Conservation (phyloP, 2,113 vertebrate genomes). For the Muntiacus muntjak region DNA sequence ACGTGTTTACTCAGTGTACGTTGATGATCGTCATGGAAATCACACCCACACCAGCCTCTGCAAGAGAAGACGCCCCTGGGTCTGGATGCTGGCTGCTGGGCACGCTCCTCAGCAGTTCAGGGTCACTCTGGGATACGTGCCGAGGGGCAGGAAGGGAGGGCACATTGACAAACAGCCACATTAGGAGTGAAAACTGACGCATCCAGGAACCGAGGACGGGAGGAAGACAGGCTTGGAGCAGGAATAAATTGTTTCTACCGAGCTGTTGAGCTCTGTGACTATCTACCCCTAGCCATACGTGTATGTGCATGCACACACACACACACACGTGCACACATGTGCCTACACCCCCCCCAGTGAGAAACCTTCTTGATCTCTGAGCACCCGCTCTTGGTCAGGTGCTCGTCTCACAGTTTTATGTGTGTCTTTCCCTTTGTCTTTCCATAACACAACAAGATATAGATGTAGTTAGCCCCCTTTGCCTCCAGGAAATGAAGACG, state of each 20-base stretch:
- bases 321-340: not conserved
- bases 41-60: rapidly evolving
- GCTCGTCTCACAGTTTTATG: too few species aligned
- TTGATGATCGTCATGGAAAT: not conserved
- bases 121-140: rapidly evolving
- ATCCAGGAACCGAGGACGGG: not conserved
- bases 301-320: too few species aligned
- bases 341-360: not conserved
- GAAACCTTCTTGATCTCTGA: too few species aligned
- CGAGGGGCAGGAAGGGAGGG: not conserved
- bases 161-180: rapidly evolving
- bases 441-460: not conserved
- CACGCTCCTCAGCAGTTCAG: not conserved
- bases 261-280: not conserved
- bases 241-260: not conserved
- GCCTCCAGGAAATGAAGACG: not conserved
- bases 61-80: not conserved
- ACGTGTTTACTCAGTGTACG: not conserved
- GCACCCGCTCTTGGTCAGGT: rapidly evolving
- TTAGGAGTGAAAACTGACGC: not conserved
- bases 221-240: rapidly evolving
- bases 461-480: too few species aligned
- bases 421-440: rapidly evolving
- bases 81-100: not conserved
- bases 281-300: not conserved